Evolutionary conservation across 92 coral and sea anemone genomes (phyloP), one percentile per base, ranked within the genome.

Genomic region (Chrysogorgia sp.): DNA sequence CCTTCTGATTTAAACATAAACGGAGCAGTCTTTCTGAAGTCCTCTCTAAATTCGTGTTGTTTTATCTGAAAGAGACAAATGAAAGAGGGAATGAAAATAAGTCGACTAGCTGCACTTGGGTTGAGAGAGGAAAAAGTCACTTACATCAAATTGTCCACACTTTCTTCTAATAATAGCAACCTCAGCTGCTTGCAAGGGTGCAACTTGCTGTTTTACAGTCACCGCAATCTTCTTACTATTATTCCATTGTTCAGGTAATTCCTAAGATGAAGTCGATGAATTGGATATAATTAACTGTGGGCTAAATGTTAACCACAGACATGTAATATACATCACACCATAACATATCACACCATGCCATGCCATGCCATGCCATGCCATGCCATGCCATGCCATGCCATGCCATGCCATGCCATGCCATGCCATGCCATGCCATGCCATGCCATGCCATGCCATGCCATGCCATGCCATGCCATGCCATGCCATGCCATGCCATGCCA

Each of bases 221-320:
- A 96, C 99, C 55, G 94, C 97, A 33, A 87, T 96, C 91, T 96
- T 96, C 91, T 96, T 96, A 83, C 86, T 81, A 80, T 96, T 96
- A 81, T 96, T 96, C 99, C 99, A 96, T 50, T 96, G 99, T 75
- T 96, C 97, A 30, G 99, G 97, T 1, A 96, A 91, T 75, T 96
- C 99, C 92, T 91, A 30, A 35, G 13, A 10, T 23, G 23, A 57
- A 23, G 23, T 29, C 30, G 23, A 23, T 7, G 23, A 57, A 57
- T 57, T 14, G 7, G 59, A 5, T 52, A 52, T 20, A 52, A 6
- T 5, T 17, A 17, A 5, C 21, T 23, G 17, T 17, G 3, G 4
- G 3, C 26, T 52, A 52, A 17, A 6, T 17, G 59, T 17, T 52
- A 5, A 17, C 59, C 21, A 17, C 8, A 17, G 17, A 52, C 71